Conservation (phyloP, 2,113 vertebrate species). For the Nothoprocta pentlandii region DNA sequence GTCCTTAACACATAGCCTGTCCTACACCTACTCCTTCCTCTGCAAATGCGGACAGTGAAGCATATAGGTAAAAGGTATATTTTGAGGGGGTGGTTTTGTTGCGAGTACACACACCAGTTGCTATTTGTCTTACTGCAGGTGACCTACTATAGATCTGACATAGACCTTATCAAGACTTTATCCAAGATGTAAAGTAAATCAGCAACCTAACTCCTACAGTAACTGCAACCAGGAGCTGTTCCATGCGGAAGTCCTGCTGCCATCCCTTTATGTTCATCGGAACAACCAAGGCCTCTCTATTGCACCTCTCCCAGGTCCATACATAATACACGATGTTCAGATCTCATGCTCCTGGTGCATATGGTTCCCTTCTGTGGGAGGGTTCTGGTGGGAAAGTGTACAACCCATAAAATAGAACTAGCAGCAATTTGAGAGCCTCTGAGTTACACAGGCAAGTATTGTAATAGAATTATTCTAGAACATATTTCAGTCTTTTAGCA, state of each 20-base stretch:
- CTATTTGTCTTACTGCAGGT: neutral
- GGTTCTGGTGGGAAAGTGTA: neutral
- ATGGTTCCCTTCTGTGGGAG: neutral
- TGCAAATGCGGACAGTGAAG: neutral
- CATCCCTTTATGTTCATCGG: neutral
- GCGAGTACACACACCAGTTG: accelerated
- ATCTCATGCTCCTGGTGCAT: neutral
- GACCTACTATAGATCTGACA: neutral
- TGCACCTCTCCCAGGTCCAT: neutral
- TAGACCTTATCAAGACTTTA: neutral
- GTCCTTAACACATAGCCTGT: neutral
- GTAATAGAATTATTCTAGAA: neutral
- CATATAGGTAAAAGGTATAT: neutral
- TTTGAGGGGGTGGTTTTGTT: neutral
- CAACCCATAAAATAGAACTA: neutral
- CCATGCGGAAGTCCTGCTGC: neutral
- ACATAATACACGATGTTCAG: neutral
- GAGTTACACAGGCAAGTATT: neutral
- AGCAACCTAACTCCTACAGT: neutral
- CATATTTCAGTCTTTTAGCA: neutral
- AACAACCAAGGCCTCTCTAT: neutral
- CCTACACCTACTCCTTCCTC: neutral
- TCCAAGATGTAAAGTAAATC: neutral
- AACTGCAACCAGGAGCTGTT: neutral
- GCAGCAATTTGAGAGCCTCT: neutral